phyloP scores from a whole-genome alignment of 2,113 vertebrate species.

The Gambusia affinis region DNA sequence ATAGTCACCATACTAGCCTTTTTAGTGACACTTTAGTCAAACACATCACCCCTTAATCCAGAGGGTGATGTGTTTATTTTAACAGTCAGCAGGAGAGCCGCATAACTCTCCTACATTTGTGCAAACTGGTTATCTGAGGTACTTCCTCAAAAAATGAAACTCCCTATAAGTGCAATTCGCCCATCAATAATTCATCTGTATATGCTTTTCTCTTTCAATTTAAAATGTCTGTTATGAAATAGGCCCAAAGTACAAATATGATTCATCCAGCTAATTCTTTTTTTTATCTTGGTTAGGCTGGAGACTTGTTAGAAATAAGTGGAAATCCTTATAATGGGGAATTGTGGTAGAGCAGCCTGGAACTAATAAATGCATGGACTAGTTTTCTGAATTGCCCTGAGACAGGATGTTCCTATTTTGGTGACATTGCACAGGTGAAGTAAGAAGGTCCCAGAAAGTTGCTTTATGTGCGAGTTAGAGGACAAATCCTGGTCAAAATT shows the following conservation, averaged over 20 bases:
- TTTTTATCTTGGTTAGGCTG: neutral
- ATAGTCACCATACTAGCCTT: neutral
- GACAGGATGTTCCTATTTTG: neutral
- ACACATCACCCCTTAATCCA: no score
- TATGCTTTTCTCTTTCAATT: neutral
- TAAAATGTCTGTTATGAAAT: neutral
- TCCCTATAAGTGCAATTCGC: no score
- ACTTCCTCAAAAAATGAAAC: neutral
- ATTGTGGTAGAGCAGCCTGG: neutral
- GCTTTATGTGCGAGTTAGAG: neutral
- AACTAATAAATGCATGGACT: constrained; percentile 1
- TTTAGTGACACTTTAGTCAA: neutral
- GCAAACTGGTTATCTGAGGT: neutral
- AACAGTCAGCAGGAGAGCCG: neutral
- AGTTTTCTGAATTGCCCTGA: constrained; percentile 1
- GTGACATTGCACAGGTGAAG: neutral
- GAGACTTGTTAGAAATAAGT: neutral
- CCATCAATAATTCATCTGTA: no score
- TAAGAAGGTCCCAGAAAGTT: neutral
- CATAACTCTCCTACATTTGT: neutral
- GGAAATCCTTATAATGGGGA: neutral
- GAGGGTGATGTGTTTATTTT: neutral
- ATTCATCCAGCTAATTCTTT: neutral
- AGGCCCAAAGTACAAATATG: neutral
- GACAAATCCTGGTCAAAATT: neutral